These are phyloP conservation scores for Glossosoma conforme DNA, from an alignment of 1,140 invertebrate species.

Conservation along the genomic window DNA sequence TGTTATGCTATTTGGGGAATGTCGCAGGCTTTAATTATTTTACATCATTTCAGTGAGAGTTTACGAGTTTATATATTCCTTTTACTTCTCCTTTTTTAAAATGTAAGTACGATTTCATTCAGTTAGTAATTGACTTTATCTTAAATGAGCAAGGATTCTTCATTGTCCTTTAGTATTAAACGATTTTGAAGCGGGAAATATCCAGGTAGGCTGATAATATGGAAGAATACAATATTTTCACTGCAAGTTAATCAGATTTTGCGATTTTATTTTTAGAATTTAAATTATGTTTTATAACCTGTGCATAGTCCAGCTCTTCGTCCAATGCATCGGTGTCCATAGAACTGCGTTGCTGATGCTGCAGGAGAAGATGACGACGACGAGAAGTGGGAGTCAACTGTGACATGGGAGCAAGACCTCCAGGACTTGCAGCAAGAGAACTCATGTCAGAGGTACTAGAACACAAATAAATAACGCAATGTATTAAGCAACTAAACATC, in stretches of 20 bases:
- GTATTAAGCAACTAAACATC: no score
- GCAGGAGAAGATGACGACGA: slow-evolving; percentile 67
- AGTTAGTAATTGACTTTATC: neutral
- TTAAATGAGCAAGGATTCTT: no score
- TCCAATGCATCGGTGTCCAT: slow-evolving; percentile 78
- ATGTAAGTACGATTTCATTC: slow-evolving; percentile 1
- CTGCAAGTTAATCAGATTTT: neutral
- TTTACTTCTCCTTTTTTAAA: no score
- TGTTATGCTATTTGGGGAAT: no score
- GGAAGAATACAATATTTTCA: no score
- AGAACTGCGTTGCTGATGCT: slow-evolving; percentile 78
- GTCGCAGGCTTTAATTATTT: no score
- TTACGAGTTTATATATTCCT: no score
- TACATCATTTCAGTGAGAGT: no score
- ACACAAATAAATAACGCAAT: slow-evolving; percentile 29
- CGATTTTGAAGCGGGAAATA: no score
- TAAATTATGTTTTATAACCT: slow-evolving; percentile 39
- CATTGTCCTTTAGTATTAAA: no score
- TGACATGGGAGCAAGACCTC: slow-evolving; percentile 51
- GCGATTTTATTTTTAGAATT: no score
- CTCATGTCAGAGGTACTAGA: slow-evolving; percentile 54
- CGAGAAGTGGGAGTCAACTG: slow-evolving; percentile 69
- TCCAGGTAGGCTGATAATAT: neutral
- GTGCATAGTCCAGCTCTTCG: slow-evolving; percentile 58
- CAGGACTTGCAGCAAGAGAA: slow-evolving; percentile 51